Percentiles rank a stretch among this genome's conserved stretches.
These are phyloP conservation scores for Stramonita haemastoma DNA, from an alignment of 2,888 invertebrate species.

Conservation along the genomic window DNA sequence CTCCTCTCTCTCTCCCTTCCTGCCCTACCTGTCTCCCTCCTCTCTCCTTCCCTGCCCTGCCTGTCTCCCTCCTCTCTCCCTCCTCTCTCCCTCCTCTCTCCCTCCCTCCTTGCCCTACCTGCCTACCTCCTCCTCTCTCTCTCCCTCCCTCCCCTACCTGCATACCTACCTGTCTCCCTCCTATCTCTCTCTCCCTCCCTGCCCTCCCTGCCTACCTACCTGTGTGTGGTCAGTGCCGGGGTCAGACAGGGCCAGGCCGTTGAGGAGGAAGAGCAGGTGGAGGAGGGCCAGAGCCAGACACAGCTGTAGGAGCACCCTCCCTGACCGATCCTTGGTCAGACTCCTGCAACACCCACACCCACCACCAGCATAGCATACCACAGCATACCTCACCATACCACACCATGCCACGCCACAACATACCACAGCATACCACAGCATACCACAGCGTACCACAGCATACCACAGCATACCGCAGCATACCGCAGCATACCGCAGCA, in stretches of 20 bases:
- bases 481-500: no score
- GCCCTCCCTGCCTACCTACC: not conserved
- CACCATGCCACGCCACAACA: no score
- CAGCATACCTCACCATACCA: no score
- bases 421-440: no score
- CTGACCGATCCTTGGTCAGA: constrained; percentile 78
- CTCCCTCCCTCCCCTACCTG: not conserved
- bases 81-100: not conserved
- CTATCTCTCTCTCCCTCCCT: not conserved
- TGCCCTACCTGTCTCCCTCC: no score
- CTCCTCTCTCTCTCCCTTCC: no score
- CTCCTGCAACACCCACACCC: constrained; percentile 67
- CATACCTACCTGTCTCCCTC: not conserved
- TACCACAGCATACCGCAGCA: no score
- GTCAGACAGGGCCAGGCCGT: constrained; percentile 75
- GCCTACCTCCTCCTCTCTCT: not conserved
- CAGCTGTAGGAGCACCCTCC: constrained; percentile 78
- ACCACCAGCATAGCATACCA: no score
- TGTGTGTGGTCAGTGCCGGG: constrained; percentile 2
- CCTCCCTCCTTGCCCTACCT: not conserved
- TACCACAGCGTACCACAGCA: no score
- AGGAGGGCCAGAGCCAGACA: constrained; percentile 71
- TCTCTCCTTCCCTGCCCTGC: no score
- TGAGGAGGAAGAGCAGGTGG: constrained; percentile 78
- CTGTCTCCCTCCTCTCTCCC: not conserved